Percentiles rank a stretch among this genome's conserved stretches.
Conservation (phyloP, 1,140 invertebrate species). For the Pseudomyrmex concolor region DNA sequence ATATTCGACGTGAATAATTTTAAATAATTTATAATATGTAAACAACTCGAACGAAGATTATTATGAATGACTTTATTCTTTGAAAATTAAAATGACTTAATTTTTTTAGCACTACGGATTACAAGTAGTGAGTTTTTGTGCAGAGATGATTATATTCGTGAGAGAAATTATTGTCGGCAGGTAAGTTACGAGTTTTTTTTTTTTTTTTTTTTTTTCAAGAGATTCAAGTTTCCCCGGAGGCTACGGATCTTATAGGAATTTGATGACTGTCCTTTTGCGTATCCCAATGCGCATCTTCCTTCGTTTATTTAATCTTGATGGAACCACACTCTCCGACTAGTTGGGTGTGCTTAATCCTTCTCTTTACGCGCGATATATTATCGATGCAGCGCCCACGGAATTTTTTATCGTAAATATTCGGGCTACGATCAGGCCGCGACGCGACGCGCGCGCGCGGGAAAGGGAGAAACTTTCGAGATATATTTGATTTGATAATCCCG, state of each 20-base stretch:
- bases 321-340: constrained; percentile 34
- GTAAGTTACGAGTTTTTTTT: not conserved
- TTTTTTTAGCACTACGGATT: too few relatives aligned
- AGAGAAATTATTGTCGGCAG: not conserved
- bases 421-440: constrained; percentile 1
- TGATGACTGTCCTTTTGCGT: not conserved
- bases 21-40: not conserved
- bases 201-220: not conserved
- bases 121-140: not conserved
- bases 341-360: constrained; percentile 67
- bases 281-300: constrained; percentile 16
- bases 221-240: constrained; percentile 28
- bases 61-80: too few relatives aligned
- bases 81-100: too few relatives aligned
- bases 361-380: constrained; percentile 73
- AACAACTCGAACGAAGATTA: too few relatives aligned
- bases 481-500: constrained; percentile 65
- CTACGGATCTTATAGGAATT: constrained; percentile 20
- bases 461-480: not conserved
- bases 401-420: constrained; percentile 64
- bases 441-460: constrained; percentile 2
- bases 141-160: constrained; percentile 2
- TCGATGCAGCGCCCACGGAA: constrained; percentile 63
- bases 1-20: not conserved
- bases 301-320: constrained; percentile 67